Percentiles rank a stretch among this genome's conserved stretches.
phyloP scores from a whole-genome alignment of 2,888 invertebrate species.

The Spilarctia lutea region DNA sequence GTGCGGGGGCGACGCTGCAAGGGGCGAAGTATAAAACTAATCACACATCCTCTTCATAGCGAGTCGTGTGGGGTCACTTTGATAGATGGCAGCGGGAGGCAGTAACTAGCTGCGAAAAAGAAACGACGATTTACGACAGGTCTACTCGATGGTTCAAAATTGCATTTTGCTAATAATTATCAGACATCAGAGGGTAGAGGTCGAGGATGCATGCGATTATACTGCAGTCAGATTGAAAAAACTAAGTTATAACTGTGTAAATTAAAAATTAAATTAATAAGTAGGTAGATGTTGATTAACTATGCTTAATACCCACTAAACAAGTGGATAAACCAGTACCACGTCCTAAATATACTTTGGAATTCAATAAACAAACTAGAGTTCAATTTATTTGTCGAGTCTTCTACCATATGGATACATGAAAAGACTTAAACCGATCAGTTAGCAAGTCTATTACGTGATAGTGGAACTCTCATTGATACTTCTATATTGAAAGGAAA shows the following conservation, averaged over 20 bases:
- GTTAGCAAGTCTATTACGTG: no score
- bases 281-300: neutral
- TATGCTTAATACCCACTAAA: neutral
- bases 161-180: conserved; percentile 10
- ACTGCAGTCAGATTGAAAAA: neutral
- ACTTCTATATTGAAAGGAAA: neutral
- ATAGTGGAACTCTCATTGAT: neutral
- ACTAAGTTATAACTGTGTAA: neutral
- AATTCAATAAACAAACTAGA: neutral
- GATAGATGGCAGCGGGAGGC: conserved; percentile 43
- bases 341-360: neutral
- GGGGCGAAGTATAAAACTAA: conserved; percentile 83
- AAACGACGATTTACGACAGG: conserved; percentile 11
- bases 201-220: neutral
- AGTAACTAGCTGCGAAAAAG: conserved; percentile 26
- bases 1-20: conserved; percentile 48
- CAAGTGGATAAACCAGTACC: neutral
- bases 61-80: conserved; percentile 37
- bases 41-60: conserved; percentile 79
- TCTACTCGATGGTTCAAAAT: conserved; percentile 8
- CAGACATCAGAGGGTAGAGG: neutral
- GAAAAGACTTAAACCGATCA: neutral
- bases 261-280: neutral
- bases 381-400: neutral
- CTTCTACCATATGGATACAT: neutral